Base-by-base conservation (phyloP, 2,888 invertebrate genomes). In the Luperina testacea region DNA sequence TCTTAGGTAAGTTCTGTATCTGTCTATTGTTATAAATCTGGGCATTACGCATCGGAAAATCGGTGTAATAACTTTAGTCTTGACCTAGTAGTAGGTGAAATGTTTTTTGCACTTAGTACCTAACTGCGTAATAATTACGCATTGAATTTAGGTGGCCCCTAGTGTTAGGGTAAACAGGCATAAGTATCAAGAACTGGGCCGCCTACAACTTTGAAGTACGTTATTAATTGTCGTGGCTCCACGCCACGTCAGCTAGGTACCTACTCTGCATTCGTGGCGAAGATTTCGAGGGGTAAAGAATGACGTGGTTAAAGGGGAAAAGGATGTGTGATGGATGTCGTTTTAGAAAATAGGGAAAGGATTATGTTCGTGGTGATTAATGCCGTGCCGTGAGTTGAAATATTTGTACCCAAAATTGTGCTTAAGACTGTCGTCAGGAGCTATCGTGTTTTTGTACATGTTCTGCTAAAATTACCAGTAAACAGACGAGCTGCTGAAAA, bases 141-240 rank as follows among this genome's bases (percentile, higher is more conserved):
- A 45, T 48, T n/a, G 59, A 5, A 13, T 59, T 72, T 72, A 59
- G 5, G 13, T 32, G 6, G 20, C 13, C 7, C 24, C 17, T 32
- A 70, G 17, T 42, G 24, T 72, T 72, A 24, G 42, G 45, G 20
- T 61, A 75, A 72, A 61, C 20, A 2, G n/a, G 32, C 59, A 9
- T 45, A n/a, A 53, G 51, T 53, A 87, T 82, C 88, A 89, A 84
- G 83, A 84, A 79, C 75, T 78, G 75, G 69, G 81, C 63, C 45
- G 77, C 75, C 67, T 71, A 80, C 73, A 80, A 79, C 81, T 87
- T 82, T 82, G 79, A 86, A 85, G 84, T 68, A 70, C 59, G 82
- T 89, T 89, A 89, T 88, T 88, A 89, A 88, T 89, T 83, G 81
- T 75, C 63, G 63, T 38, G 63, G 48, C 45, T 75, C 59, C 45